Conservation (phyloP, 2,888 invertebrate species). For the Tetranychus piercei region DNA sequence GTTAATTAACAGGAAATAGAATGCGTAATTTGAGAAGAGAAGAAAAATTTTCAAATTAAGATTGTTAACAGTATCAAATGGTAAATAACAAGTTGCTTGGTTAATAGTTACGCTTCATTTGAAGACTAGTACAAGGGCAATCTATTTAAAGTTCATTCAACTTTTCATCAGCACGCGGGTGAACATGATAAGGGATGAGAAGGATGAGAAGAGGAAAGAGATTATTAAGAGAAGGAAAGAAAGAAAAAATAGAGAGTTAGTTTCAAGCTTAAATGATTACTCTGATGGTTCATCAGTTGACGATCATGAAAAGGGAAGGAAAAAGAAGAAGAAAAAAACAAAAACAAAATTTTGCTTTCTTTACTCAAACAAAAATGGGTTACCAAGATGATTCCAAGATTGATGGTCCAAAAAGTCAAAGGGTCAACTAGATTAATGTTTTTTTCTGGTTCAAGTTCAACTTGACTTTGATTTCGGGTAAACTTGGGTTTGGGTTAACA, state of each 20-base stretch:
- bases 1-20: no score
- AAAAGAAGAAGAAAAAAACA: not conserved
- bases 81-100: not conserved
- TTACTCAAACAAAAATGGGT: not conserved
- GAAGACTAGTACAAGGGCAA: slow-evolving; percentile 1
- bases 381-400: not conserved
- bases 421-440: not conserved
- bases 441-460: no score
- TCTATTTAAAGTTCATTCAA: not conserved
- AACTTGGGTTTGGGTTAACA: no score
- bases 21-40: no score
- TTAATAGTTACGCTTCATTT: not conserved
- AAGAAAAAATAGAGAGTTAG: not conserved
- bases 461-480: no score
- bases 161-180: slow-evolving; percentile 8
- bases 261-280: not conserved
- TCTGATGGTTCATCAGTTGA: no score
- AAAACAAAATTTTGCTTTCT: no score
- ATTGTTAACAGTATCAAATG: not conserved
- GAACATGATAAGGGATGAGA: slow-evolving; percentile 17
- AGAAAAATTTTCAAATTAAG: not conserved
- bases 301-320: not conserved
- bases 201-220: slow-evolving; percentile 7
- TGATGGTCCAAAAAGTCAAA: not conserved
- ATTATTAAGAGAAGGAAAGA: not conserved